Evolutionary conservation across 2,797 vertebrate species (phyloP), one percentile per base, ranked within the genome.

Genomic region (Discoglossus pictus): DNA sequence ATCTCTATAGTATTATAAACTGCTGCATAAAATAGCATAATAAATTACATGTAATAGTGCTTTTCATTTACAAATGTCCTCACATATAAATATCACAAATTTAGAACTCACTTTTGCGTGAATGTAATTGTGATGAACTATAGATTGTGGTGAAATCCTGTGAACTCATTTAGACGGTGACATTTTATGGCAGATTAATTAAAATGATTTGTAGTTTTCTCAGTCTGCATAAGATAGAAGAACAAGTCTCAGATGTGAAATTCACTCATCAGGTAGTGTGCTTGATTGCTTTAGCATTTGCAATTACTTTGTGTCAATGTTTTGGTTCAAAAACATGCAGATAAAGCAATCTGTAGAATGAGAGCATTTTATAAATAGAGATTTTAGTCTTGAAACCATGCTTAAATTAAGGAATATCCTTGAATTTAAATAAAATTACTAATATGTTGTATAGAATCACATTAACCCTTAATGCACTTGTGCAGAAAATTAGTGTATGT

Each of bases 161-260:
- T 82, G 47, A 85, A 82, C 65, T 83, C 54, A 78, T 84, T 84
- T 83, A 78, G 70, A 15, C 36, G 73, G 66, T 81, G 76, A 73
- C 66, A 79, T 79, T 80, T 80, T 81, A 58, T 79, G 77, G 60
- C 68, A 83, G 75, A 80, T 81, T 81, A 86, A 85, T 85, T 84
- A 84, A 87, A 87, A 81, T 80, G 79, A 82, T 84, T 83, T 62
- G 69, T 67, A 73, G 51, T 79, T 79, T 72, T 60, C 74, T 80
- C 76, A 78, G 59, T 51, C 60, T 76, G 39, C 10, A 69, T 69
- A 64, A 68, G 61, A 61, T 23, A 73, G 60, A 69, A 46, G 65
- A 76, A 63, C n/a, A 68, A 50, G 10, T 52, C 73, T 81, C 61
- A 66, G 23, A 73, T 68, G 42, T 76, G 63, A 81, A 79, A 68